Conservation (phyloP, 2,888 invertebrate species). For the Caenorhabditis wallacei region DNA sequence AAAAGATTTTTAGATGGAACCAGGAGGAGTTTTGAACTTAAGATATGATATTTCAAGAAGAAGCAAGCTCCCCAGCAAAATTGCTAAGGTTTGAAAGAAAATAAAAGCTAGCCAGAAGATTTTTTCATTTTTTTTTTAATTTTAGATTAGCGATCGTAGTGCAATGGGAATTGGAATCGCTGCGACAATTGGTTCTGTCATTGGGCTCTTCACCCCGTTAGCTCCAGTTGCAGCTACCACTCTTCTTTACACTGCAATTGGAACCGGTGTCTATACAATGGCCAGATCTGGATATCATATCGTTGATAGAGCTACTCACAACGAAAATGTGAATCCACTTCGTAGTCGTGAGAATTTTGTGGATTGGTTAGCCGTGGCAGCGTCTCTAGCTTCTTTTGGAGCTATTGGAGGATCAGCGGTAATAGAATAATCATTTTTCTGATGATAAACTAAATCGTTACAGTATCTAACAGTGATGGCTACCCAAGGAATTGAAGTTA, state of each 20-base stretch:
- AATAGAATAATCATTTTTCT: not conserved
- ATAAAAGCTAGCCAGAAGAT: no score
- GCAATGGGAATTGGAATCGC: constrained; percentile 68
- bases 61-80: constrained; percentile 63
- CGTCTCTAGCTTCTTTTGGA: constrained; percentile 65
- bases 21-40: constrained; percentile 51
- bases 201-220: constrained; percentile 65
- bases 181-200: constrained; percentile 64
- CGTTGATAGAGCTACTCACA: constrained; percentile 63
- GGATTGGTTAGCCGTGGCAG: constrained; percentile 67
- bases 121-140: not conserved
- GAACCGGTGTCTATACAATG: constrained; percentile 66
- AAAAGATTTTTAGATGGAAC: constrained; percentile 61
- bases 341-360: constrained; percentile 67
- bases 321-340: constrained; percentile 66
- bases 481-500: constrained; percentile 65
- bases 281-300: constrained; percentile 66
- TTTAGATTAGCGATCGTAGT: constrained; percentile 57
- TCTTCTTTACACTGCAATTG: constrained; percentile 63
- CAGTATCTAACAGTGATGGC: constrained; percentile 67
- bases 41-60: constrained; percentile 62
- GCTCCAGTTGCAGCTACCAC: constrained; percentile 66
- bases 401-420: constrained; percentile 68
- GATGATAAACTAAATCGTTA: not conserved
- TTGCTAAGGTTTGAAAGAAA: constrained; percentile 29